A percentile compares a stretch with the other conserved stretches of the same genome.
These are phyloP conservation scores for Cryptus armator DNA, from an alignment of 2,888 invertebrate genomes.

Conservation along the genomic window DNA sequence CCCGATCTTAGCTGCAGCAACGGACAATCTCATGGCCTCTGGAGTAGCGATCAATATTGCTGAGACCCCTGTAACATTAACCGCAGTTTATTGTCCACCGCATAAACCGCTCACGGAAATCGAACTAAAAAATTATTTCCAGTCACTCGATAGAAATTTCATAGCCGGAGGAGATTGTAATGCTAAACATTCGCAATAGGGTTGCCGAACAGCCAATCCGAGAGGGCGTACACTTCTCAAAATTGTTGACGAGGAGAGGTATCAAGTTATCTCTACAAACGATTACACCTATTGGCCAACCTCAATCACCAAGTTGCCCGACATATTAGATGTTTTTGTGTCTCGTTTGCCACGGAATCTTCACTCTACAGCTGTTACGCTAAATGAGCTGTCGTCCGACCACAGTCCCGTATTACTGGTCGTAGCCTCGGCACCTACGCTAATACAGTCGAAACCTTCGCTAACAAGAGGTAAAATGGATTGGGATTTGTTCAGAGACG, in stretches of 20 bases:
- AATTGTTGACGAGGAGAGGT: constrained; percentile 41
- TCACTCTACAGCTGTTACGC: constrained; percentile 59
- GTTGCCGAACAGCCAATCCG: constrained; percentile 63
- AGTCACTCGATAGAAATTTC: constrained; percentile 64
- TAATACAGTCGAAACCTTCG: constrained; percentile 50
- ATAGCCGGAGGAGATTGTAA: constrained; percentile 67
- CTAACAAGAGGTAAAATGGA: constrained; percentile 64
- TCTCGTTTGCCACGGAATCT: constrained; percentile 65
- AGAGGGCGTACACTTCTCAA: constrained; percentile 50
- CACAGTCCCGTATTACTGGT: constrained; percentile 71
- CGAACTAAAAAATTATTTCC: constrained; percentile 54
- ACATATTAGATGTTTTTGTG: constrained; percentile 73
- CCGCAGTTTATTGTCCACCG: constrained; percentile 61
- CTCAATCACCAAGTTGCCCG: constrained; percentile 72
- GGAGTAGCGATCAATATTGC: constrained; percentile 53
- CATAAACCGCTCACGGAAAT: constrained; percentile 38
- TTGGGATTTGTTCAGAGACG: constrained; percentile 59
- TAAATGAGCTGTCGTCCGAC: constrained; percentile 72
- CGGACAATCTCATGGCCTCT: constrained; percentile 65
- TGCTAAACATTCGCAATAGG: constrained; percentile 68
- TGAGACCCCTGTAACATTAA: constrained; percentile 42
- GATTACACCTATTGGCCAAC: constrained; percentile 74
- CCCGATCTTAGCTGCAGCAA: constrained; percentile 29
- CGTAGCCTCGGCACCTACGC: constrained; percentile 60
- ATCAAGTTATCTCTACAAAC: constrained; percentile 53